Conservation (phyloP, 2,113 vertebrate genomes). For the Deroptyus accipitrinus region DNA sequence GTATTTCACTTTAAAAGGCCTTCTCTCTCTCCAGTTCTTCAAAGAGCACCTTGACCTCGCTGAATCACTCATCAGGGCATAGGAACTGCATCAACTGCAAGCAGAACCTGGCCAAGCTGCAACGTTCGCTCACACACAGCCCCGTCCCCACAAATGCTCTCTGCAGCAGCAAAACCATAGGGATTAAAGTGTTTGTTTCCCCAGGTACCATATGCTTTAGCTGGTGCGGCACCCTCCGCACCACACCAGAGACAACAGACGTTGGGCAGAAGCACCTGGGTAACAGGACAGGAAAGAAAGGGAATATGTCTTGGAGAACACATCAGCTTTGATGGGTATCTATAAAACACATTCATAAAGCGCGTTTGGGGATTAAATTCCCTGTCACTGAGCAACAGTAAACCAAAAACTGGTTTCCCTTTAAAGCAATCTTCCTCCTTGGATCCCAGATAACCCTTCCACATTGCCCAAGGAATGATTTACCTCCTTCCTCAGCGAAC, state of each 20-base stretch:
- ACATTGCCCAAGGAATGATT: not conserved
- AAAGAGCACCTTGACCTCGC: not conserved
- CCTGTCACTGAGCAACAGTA: not conserved
- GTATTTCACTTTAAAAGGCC: not conserved
- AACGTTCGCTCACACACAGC: not conserved
- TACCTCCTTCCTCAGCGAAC: slow-evolving; percentile 15
- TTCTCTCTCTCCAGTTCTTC: not conserved
- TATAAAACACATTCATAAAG: not conserved
- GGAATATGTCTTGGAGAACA: not conserved
- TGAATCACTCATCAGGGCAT: not conserved
- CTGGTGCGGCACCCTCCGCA: not conserved
- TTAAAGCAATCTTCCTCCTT: not conserved
- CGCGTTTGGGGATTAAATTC: not conserved
- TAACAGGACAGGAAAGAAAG: not conserved
- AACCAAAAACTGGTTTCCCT: not conserved
- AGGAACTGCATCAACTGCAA: not conserved
- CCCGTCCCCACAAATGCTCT: not conserved
- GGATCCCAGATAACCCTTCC: not conserved
- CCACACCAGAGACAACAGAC: not conserved
- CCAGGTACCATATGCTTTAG: not conserved
- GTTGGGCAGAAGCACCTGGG: not conserved
- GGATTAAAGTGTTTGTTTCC: not conserved
- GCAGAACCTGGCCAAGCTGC: not conserved
- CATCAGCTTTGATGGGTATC: not conserved
- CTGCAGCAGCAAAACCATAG: not conserved